These are phyloP conservation scores for Phortica variegata DNA, from an alignment of 1,140 invertebrate species.

Conservation along the genomic window DNA sequence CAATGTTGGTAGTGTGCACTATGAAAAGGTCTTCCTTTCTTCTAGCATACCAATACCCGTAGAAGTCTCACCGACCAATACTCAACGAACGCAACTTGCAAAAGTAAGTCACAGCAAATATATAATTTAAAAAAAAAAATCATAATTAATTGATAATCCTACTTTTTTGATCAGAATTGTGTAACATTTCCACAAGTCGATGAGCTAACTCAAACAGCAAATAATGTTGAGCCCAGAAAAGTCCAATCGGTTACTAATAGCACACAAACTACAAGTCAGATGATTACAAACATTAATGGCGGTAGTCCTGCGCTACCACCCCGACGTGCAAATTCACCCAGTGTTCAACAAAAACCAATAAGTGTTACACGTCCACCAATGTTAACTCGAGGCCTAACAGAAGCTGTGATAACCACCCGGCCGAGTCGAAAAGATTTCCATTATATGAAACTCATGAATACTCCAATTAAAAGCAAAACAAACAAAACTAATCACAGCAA, in stretches of 20 bases:
- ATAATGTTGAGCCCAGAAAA: too few relatives aligned
- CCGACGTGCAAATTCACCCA: slow-evolving; percentile 14
- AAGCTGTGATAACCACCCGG: slow-evolving; percentile 47
- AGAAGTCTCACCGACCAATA: slow-evolving; percentile 10
- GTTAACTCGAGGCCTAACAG: slow-evolving; percentile 46
- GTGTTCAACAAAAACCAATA: slow-evolving; percentile 5
- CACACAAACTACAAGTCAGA: too few relatives aligned
- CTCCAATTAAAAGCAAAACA: slow-evolving; percentile 29
- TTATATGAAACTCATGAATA: slow-evolving; percentile 34
- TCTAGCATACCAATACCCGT: slow-evolving; percentile 36
- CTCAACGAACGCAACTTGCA: slow-evolving; percentile 6
- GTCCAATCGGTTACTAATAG: slow-evolving; percentile 3
- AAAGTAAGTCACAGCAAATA: slow-evolving; percentile 11
- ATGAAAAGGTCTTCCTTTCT: slow-evolving; percentile 51
- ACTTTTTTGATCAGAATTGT: too few relatives aligned
- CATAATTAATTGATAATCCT: too few relatives aligned
- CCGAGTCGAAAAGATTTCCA: slow-evolving; percentile 50
- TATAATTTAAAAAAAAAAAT: too few relatives aligned
- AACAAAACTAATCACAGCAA: slow-evolving; percentile 12
- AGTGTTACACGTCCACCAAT: slow-evolving; percentile 19
- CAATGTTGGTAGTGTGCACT: slow-evolving; percentile 38
- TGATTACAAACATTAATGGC: slow-evolving; percentile 5
- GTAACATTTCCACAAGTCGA: too few relatives aligned
- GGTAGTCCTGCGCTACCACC: slow-evolving; percentile 34
- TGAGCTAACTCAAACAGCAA: too few relatives aligned